Evolutionary conservation across 2,888 invertebrate species (phyloP).

Genomic region (Cecidostiba fungosa): DNA sequence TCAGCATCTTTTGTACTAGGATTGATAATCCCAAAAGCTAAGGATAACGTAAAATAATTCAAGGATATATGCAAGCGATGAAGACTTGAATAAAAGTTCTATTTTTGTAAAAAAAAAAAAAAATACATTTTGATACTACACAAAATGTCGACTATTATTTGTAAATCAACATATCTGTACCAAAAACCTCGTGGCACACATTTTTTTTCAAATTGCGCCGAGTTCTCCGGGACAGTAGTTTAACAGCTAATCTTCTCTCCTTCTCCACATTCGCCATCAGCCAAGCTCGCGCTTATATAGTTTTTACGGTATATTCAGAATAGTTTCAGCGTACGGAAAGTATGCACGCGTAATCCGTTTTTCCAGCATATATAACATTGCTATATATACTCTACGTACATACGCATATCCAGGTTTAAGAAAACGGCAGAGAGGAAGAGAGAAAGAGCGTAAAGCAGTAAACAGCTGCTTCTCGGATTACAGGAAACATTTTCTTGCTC

Average conservation of each 20-base stretch:
- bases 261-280: not conserved
- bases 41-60: constrained; percentile 4
- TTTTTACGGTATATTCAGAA: constrained; percentile 4
- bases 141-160: not conserved
- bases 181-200: constrained; percentile 2
- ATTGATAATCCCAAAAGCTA: constrained; percentile 33
- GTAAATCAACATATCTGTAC: not conserved
- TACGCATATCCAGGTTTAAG: not conserved
- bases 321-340: not conserved
- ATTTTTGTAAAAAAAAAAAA: too few relatives aligned
- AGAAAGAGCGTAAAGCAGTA: not conserved
- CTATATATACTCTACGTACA: not conserved
- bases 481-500: constrained; percentile 31
- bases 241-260: not conserved
- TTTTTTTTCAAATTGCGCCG: not conserved
- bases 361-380: not conserved
- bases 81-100: too few relatives aligned
- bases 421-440: not conserved
- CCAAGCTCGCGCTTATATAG: not conserved
- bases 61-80: not conserved
- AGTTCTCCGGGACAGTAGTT: not conserved
- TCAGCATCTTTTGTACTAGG: constrained; percentile 40
- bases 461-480: constrained; percentile 36
- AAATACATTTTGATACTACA: too few relatives aligned
- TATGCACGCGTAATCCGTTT: not conserved